Evolutionary conservation across 2,888 invertebrate genomes (phyloP), one percentile per base, ranked within the genome.

Genomic region (Rugalucina vietnamica): DNA sequence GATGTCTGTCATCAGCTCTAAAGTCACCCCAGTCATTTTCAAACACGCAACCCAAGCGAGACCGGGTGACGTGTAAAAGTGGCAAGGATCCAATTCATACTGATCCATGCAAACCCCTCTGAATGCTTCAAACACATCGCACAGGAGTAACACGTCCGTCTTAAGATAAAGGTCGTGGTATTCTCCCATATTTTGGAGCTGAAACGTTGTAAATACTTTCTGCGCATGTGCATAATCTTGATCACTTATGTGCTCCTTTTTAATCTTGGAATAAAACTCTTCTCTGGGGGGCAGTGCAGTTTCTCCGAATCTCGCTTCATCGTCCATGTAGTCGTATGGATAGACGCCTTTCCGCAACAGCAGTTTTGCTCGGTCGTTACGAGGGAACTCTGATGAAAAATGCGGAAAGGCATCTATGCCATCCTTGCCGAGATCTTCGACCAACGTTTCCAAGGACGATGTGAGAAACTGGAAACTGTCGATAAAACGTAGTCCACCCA

Each of bases 61-160:
- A 75, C 85, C 84, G 0, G 85, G 88, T 18, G 79, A 60, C 8
- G 85, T 84, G 39, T 82, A 84, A 71, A 76, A 88, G 36, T 86
- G 84, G 60, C 75, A 72, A 2, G 79, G 74, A 75, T 85, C 86
- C 8, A 86, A 37, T 29, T 70, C 57, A 72, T 86, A 86, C 21
- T 82, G 72, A n/a, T 65, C 69, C 21, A 82, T 39, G 32, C 77
- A 74, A 32, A 81, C 43, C 14, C 57, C 34, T 79, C 82, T 39
- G 29, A 87, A 87, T 10, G 57, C 18, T 71, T 84, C 81, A 54
- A 84, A 82, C 2, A 82, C 79, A 43, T 84, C 82, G 34, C 72
- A 72, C 32, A 85, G 49, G 3, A 86, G 49, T 27, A 84, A 1
- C 0, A 75, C 73, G 54, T 81, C 84, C 1, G 76, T 81, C 57